These are phyloP conservation scores for Mamestra configurata DNA, from an alignment of 1,140 invertebrate species.

Conservation along the genomic window DNA sequence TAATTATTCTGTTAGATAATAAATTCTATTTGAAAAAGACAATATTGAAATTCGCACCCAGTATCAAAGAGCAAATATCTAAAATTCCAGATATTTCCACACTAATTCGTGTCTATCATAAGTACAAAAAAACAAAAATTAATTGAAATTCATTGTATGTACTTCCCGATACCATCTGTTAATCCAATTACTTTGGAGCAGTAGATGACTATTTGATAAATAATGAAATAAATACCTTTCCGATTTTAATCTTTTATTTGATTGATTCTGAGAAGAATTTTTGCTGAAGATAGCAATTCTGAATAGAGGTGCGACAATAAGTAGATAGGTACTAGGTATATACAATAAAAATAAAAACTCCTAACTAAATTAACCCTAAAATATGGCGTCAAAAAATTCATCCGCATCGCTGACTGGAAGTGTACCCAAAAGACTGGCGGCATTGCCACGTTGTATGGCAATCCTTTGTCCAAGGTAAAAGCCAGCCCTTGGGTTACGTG, in stretches of 20 bases:
- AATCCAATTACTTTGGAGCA: constrained; percentile 11
- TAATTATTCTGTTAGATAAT: no score
- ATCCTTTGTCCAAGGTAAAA: no score
- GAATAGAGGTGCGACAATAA: neutral
- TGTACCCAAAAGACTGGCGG: no score
- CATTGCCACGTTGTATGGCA: no score
- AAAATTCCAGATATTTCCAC: neutral
- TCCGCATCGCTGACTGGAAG: no score
- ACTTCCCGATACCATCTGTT: neutral
- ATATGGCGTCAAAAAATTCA: no score
- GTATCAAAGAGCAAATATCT: neutral
- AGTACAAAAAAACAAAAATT: neutral
- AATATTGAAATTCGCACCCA: neutral
- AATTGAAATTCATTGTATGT: constrained; percentile 4
- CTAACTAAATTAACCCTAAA: no score
- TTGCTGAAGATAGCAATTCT: neutral
- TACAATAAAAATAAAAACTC: no score
- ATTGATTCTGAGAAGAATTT: constrained; percentile 15
- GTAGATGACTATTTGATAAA: neutral
- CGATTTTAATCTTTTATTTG: neutral
- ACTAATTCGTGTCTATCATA: neutral
- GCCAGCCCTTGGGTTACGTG: no score
- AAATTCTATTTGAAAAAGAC: no score
- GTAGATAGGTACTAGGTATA: no score
- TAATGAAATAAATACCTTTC: neutral